Conservation (phyloP, 2,888 invertebrate species). For the Drosophila mimica region DNA sequence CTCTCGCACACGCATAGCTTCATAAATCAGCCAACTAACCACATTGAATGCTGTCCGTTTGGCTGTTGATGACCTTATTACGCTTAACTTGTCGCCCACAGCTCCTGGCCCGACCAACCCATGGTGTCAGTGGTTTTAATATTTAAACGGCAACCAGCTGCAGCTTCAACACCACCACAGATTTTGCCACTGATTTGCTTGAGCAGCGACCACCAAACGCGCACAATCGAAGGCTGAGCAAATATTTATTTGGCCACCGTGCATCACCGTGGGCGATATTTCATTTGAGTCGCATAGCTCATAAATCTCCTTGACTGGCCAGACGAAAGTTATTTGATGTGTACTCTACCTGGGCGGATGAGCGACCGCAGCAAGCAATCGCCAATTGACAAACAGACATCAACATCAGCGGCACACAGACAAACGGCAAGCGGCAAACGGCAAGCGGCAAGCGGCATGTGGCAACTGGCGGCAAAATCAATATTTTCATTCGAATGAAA, state of each 20-base stretch:
- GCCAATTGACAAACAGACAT: slow-evolving; percentile 82
- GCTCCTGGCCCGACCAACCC: neutral
- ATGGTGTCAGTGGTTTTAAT: slow-evolving; percentile 58
- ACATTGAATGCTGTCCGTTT: slow-evolving; percentile 54
- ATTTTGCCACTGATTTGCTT: slow-evolving; percentile 58
- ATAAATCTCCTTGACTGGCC: slow-evolving; percentile 70
- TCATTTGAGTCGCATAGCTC: slow-evolving; percentile 75
- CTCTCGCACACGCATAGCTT: slow-evolving; percentile 42
- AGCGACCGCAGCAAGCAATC: slow-evolving; percentile 66
- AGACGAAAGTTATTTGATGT: slow-evolving; percentile 40
- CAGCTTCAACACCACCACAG: slow-evolving; percentile 29
- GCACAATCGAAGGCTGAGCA: slow-evolving; percentile 47
- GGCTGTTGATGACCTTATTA: slow-evolving; percentile 74
- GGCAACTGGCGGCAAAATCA: slow-evolving; percentile 64
- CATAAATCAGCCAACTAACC: slow-evolving; percentile 75
- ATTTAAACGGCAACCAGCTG: slow-evolving; percentile 58
- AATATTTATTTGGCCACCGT: slow-evolving; percentile 66
- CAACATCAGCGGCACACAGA: slow-evolving; percentile 59
- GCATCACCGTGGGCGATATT: slow-evolving; percentile 59
- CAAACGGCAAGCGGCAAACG: slow-evolving; percentile 6
- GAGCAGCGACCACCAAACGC: slow-evolving; percentile 17
- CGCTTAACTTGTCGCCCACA: slow-evolving; percentile 28
- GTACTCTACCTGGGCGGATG: slow-evolving; percentile 37
- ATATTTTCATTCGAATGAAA: slow-evolving; percentile 82
- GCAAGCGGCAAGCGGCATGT: slow-evolving; percentile 10